Evolutionary conservation across 2,888 invertebrate genomes (phyloP), one percentile per base, ranked within the genome.

Genomic region (Syrista parreyssii): DNA sequence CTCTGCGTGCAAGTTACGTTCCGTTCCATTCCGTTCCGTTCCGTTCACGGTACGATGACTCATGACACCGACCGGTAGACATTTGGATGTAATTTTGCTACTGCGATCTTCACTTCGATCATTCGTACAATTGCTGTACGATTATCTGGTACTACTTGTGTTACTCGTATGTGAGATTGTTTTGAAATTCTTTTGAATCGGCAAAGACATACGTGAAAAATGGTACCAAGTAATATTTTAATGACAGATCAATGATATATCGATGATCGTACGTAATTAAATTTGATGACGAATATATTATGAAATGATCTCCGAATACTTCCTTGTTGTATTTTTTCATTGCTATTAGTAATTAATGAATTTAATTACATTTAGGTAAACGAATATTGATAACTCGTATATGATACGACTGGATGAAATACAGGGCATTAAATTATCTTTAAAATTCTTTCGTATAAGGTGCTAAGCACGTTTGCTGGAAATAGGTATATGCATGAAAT

Each of bases 41-140:
- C 34, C 12, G 68, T 72, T 73, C 75, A 74, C 74, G 12, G 72
- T 68, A 55, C 72, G 78, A 71, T 55, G 55, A 55, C 55, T 55
- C 55, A 55, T 55, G 55, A 55, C 55, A 55, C 23, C 55, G 23
- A 15, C 55, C 55, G 9, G 55, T 9, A 15, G 23, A 55, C 55
- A 9, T 23, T 55, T 6, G 2, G 23, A 55, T 55, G 55, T 23
- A 55, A 55, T 55, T 55, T 55, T 55, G 23, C 2, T 9, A 9
- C 23, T 55, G 9, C 23, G 23, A 55, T 55, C 23, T 55, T 23
- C 23, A 55, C 55, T 55, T 55, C 23, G 55, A 23, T 23, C 55
- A 23, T 23, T 23, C 23, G 55, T 23, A 55, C 55, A 55, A 55
- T 55, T 55, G 23, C 55, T 9, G 55, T 23, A 23, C 55, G 55